phyloP scores from a whole-genome alignment of 2,888 invertebrate species.

The Lithophane semibrunnea region DNA sequence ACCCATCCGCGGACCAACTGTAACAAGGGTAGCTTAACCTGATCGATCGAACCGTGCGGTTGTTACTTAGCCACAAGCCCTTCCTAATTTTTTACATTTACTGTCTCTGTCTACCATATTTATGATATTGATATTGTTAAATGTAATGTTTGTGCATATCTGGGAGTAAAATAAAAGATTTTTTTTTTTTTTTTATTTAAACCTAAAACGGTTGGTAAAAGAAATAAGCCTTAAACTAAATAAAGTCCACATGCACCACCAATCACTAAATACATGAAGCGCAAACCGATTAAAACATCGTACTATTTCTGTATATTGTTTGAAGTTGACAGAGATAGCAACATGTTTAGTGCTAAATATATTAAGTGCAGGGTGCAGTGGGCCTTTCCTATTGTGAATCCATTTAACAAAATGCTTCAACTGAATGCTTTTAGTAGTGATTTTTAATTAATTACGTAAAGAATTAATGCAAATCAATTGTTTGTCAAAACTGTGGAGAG shows the following conservation, averaged over 20 bases:
- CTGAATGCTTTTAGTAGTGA: not conserved
- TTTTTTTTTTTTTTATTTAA: too few species aligned
- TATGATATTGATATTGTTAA: too few species aligned
- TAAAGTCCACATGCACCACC: not conserved
- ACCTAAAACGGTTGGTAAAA: not conserved
- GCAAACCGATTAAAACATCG: not conserved
- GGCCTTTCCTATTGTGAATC: not conserved
- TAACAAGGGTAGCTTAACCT: too few species aligned
- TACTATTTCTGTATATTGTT: not conserved
- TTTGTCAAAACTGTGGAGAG: not conserved
- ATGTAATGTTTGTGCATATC: too few species aligned
- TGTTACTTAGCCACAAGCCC: too few species aligned
- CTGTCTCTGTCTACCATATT: too few species aligned
- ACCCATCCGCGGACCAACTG: too few species aligned
- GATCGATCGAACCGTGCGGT: too few species aligned
- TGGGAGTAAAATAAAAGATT: too few species aligned
- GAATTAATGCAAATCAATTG: too few species aligned
- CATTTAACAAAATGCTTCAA: not conserved
- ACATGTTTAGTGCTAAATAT: not conserved
- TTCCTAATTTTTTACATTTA: too few species aligned
- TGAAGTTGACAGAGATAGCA: not conserved
- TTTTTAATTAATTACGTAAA: not conserved
- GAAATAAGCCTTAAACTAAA: not conserved
- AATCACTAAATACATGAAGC: not conserved
- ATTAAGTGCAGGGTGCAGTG: not conserved